These are phyloP conservation scores for Phaethornis superciliosus DNA, from an alignment of 2,113 vertebrate species.

Conservation along the genomic window DNA sequence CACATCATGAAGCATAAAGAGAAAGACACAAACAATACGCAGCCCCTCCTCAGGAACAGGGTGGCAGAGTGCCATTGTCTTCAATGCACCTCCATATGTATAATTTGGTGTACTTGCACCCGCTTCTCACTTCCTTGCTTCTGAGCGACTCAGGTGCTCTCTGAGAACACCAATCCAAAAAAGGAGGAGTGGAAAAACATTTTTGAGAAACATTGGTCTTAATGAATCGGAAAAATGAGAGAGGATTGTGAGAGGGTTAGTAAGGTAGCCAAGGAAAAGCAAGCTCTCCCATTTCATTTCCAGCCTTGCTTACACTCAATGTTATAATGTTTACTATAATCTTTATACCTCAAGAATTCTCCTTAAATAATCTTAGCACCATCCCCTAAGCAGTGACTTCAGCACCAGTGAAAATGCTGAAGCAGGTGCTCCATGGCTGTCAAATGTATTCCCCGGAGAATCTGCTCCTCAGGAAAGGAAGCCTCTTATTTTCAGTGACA, in stretches of 20 bases:
- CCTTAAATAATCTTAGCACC: background rate
- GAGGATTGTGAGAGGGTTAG: background rate
- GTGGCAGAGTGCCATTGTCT: background rate
- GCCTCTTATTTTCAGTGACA: background rate
- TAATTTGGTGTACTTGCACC: background rate
- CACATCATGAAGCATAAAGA: background rate
- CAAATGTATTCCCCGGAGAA: background rate
- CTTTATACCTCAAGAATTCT: background rate
- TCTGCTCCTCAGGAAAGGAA: background rate
- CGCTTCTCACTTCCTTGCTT: background rate
- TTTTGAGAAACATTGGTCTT: background rate
- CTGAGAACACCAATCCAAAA: background rate
- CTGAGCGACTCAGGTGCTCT: background rate
- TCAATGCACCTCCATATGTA: background rate
- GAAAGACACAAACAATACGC: background rate
- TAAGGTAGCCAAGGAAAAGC: background rate
- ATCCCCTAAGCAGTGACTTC: background rate
- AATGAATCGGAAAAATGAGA: background rate
- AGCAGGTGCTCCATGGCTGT: background rate
- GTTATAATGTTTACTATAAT: background rate
- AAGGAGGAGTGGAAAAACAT: background rate
- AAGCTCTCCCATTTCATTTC: background rate
- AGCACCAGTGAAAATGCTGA: background rate
- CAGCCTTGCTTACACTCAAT: background rate
- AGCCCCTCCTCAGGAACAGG: background rate